Evolutionary conservation across 2,113 vertebrate species (phyloP), one percentile per base, ranked within the genome.

Genomic region (Taxidea taxus): DNA sequence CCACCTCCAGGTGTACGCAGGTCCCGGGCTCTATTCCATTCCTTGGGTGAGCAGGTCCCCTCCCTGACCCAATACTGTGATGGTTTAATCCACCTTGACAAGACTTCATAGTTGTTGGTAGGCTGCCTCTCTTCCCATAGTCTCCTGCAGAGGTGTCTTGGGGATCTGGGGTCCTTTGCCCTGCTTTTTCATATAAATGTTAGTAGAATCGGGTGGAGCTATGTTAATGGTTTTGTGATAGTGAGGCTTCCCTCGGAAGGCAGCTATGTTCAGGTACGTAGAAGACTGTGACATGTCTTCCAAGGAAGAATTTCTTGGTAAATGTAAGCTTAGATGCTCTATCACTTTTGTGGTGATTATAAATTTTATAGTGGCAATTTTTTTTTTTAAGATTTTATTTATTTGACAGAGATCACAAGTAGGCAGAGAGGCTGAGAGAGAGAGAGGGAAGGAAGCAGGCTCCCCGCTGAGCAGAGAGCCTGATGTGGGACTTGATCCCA

Each of bases 231-330:
- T 60, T 21, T 15, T 42, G 13, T 7, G 23, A 18, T 1, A 23
- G 4, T 16, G 34, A 75, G 64, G 34, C 54, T 49, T 34, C 60
- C 39, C 42, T 49, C 42, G 16, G 31, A 42, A 54, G 7, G 39
- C 37, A 66, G 34, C 62, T 1, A 1, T 12, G 16, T 47, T 12
- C 39, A 12, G 11, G 20, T 6, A n/a, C 4, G 42, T 4, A 42
- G 20, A 16, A 0, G 12, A 0, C 3, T 2, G 23, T 0, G 31
- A 18, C 15, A 44, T 3, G 21, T 10, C 62, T 18, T 83, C 44
- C 62, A 14, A 25, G 31, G 3, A 70, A 8, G 27, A 14, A 12
- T n/a, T 62, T 20, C 70, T 62, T 11, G 60, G 42, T 64, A 72
- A 54, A 56, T 16, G 27, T 16, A 39, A 15, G 11, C n/a, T 20